phyloP scores from a whole-genome alignment of 2,113 vertebrate species.

The Ramphastos sulfuratus region DNA sequence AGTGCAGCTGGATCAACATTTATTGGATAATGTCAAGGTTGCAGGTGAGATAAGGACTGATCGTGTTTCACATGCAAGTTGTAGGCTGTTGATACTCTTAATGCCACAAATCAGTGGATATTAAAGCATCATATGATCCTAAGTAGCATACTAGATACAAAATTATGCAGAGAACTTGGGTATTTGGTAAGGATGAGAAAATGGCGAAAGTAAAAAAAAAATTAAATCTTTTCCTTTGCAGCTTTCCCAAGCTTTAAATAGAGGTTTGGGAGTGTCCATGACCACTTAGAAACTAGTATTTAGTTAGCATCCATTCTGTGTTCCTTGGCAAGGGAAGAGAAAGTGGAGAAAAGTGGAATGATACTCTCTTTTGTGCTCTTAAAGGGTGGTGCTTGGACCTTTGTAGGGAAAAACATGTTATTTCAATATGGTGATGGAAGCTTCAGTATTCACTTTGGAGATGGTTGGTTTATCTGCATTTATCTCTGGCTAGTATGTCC shows the following conservation, averaged over 20 bases:
- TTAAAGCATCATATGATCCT: slow-evolving; percentile 23
- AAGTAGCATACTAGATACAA: background rate
- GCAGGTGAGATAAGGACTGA: slow-evolving; percentile 81
- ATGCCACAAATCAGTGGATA: slow-evolving; percentile 65
- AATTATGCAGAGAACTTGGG: background rate
- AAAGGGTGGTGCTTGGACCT: background rate
- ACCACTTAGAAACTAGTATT: background rate
- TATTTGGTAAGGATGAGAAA: background rate
- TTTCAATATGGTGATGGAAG: background rate
- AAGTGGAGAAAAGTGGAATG: background rate
- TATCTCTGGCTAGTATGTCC: background rate
- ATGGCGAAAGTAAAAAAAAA: background rate
- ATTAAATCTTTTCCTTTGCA: background rate
- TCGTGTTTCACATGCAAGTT: slow-evolving; percentile 74
- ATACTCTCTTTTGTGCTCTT: background rate
- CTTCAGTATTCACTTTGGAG: accelerated
- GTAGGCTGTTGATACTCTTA: slow-evolving; percentile 55
- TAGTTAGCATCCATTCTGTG: background rate
- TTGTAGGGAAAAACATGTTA: background rate
- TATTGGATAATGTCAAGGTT: slow-evolving; percentile 77
- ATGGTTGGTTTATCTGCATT: background rate
- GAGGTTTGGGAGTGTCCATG: background rate
- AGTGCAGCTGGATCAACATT: slow-evolving; percentile 77
- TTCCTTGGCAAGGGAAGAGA: background rate
- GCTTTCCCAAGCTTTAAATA: background rate